A percentile compares a stretch with the other conserved stretches of the same genome.
phyloP scores from a whole-genome alignment of 2,113 vertebrate genomes.

The Pelvicachromis taeniatus region DNA sequence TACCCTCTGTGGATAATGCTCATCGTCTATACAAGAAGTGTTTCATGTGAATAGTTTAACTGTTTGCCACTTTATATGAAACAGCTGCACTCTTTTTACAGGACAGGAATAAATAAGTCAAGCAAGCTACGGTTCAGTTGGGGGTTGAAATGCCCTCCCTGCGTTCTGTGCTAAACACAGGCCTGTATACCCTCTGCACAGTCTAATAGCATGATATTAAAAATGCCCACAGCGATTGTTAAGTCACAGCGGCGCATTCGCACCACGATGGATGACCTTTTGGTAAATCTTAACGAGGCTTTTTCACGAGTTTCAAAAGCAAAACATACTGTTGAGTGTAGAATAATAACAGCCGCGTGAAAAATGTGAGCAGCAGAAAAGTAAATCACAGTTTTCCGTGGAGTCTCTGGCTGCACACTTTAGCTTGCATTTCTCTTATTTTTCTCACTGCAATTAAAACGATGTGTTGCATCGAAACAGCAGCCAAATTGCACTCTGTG shows the following conservation, averaged over 20 bases:
- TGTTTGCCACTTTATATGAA: constrained; percentile 53
- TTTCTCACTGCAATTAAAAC: neutral
- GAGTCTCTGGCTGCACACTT: neutral
- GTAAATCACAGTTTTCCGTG: neutral
- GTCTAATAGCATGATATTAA: constrained; percentile 76
- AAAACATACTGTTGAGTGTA: constrained; percentile 50
- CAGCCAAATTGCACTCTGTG: neutral
- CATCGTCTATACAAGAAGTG: constrained; percentile 39
- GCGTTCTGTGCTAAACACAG: constrained; percentile 46
- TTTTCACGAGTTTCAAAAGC: constrained; percentile 53
- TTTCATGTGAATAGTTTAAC: constrained; percentile 64
- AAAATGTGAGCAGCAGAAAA: constrained; percentile 14
- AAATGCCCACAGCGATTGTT: constrained; percentile 72
- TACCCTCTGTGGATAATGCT: constrained; percentile 48
- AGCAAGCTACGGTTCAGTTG: constrained; percentile 38
- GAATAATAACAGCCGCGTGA: constrained; percentile 48
- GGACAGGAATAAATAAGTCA: constrained; percentile 50
- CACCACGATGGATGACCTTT: constrained; percentile 62
- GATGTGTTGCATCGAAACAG: neutral
- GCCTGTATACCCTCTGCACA: constrained; percentile 31
- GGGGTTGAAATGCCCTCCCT: constrained; percentile 36
- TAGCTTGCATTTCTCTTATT: neutral
- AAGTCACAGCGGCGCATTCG: constrained; percentile 48
- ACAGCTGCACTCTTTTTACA: constrained; percentile 64
- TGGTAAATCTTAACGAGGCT: constrained; percentile 65